phyloP scores from a whole-genome alignment of 2,113 vertebrate genomes.

The Anarrhichthys ocellatus region DNA sequence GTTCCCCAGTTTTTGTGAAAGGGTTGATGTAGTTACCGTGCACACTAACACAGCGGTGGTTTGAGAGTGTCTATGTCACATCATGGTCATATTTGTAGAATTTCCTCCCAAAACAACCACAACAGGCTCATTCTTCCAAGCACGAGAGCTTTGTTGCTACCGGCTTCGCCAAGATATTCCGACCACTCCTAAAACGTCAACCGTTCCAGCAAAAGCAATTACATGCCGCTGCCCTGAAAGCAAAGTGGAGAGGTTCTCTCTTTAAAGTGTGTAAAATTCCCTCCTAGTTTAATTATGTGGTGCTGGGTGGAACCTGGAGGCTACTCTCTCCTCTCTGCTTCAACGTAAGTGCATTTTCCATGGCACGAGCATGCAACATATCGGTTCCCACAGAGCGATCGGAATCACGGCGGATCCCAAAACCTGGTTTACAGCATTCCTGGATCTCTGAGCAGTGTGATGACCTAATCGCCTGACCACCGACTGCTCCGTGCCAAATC shows the following conservation, averaged over 20 bases:
- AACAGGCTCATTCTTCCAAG: conserved; percentile 67
- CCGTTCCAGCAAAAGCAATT: conserved; percentile 78
- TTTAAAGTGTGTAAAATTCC: conserved; percentile 77
- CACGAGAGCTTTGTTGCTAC: conserved; percentile 74
- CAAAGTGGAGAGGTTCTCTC: conserved; percentile 73
- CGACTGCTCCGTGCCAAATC: conserved; percentile 73
- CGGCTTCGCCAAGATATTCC: conserved; percentile 72
- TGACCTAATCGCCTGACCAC: conserved; percentile 81
- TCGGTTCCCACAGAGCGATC: conserved; percentile 71
- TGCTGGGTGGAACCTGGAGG: conserved; percentile 75
- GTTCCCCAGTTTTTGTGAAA: conserved; percentile 5
- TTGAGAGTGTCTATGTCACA: conserved; percentile 51
- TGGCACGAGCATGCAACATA: conserved; percentile 60
- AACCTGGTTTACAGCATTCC: conserved; percentile 71
- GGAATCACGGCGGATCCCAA: conserved; percentile 62
- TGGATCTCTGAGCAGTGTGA: conserved; percentile 63
- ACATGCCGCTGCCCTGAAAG: conserved; percentile 72
- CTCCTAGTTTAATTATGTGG: conserved; percentile 79
- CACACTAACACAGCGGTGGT: conserved; percentile 23
- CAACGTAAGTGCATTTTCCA: conserved; percentile 71
- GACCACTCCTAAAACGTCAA: conserved; percentile 77
- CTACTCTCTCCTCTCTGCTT: conserved; percentile 39
- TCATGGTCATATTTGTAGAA: conserved; percentile 65
- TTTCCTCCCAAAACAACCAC: conserved; percentile 71
- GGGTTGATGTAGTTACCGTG: conserved; percentile 25